Evolutionary conservation across 2,113 vertebrate species (phyloP).

Genomic region (Synodontis membranacea): DNA sequence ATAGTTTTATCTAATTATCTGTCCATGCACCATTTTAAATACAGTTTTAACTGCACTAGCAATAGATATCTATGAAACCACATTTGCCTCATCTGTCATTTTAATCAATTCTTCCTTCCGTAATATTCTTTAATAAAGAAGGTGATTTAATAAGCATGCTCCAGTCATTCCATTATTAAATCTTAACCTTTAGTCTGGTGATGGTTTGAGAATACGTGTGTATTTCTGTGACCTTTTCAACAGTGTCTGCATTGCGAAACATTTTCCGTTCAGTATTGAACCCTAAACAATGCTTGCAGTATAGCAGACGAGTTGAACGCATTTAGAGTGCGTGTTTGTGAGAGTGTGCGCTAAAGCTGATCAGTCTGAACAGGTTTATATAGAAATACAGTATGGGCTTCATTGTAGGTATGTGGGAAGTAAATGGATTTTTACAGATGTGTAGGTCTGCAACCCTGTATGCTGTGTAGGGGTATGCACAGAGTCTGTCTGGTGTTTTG

Average conservation of each 20-base stretch:
- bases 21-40: neutral
- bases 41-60: neutral
- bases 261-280: neutral
- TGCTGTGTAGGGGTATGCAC: neutral
- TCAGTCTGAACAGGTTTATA: neutral
- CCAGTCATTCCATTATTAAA: slow-evolving; percentile 12
- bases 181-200: neutral
- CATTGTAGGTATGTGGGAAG: neutral
- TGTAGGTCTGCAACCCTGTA: neutral
- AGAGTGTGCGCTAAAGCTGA: neutral
- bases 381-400: neutral
- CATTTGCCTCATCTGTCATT: neutral
- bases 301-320: neutral
- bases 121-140: neutral
- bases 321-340: neutral
- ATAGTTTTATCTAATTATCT: neutral
- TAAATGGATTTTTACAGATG: neutral
- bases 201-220: neutral
- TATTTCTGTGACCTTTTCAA: neutral
- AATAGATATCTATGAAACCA: neutral
- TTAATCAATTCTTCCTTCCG: neutral
- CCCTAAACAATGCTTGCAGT: neutral
- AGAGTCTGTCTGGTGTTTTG: neutral
- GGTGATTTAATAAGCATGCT: neutral
- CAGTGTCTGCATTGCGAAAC: neutral